Conservation (phyloP, 1,140 invertebrate species). For the Ctenoplectra terminalis region DNA sequence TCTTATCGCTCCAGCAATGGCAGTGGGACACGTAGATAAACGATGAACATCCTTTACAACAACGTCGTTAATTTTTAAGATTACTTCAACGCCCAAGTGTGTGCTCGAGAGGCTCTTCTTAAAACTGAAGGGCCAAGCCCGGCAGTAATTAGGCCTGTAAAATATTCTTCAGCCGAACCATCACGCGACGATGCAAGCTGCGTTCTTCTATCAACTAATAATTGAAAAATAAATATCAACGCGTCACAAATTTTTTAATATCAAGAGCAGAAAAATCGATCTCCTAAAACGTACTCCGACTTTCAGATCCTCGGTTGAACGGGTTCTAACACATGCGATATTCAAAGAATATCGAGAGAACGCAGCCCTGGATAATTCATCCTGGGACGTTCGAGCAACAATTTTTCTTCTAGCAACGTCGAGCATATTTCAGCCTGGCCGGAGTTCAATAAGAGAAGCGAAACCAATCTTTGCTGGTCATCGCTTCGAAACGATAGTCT, state of each 20-base stretch:
- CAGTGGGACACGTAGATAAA: slow-evolving; percentile 3
- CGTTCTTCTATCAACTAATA: neutral
- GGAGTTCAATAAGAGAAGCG: neutral
- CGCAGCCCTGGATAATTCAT: slow-evolving; percentile 14
- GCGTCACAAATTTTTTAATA: too few relatives aligned
- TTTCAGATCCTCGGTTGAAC: neutral
- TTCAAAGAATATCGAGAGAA: slow-evolving; percentile 14
- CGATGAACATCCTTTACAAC: slow-evolving; percentile 16
- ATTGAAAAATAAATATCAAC: neutral
- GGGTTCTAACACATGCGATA: neutral
- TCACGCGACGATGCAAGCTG: neutral
- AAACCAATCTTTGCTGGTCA: slow-evolving; percentile 10
- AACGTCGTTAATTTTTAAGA: slow-evolving; percentile 25
- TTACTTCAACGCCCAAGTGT: slow-evolving; percentile 21
- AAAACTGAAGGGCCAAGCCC: neutral
- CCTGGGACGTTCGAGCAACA: slow-evolving; percentile 4
- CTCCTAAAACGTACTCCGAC: neutral
- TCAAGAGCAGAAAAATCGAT: neutral
- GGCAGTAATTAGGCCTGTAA: slow-evolving; percentile 2
- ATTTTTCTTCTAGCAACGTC: neutral
- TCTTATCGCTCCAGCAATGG: neutral
- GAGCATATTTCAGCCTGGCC: neutral
- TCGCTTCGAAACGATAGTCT: slow-evolving; percentile 14
- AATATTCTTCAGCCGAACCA: neutral
- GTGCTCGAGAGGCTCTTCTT: neutral